Base-by-base conservation (phyloP, 2,888 invertebrate species). In the Seira sanloemensis region DNA sequence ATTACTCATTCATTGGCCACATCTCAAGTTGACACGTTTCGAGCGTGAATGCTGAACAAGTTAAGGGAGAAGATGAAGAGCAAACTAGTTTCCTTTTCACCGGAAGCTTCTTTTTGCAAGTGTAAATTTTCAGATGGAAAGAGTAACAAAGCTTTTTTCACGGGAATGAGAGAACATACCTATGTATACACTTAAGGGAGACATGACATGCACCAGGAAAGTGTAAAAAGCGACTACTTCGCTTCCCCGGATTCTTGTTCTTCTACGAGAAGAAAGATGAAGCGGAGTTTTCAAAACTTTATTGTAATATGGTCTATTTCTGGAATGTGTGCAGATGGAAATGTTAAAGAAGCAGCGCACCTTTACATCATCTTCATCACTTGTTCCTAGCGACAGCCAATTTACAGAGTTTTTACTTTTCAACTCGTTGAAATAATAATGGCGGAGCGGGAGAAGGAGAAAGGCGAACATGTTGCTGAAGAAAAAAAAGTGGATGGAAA, bases 201-300 rank as follows among this genome's bases (percentile, higher is more conserved):
- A 71, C 65, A 72, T 73, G 73, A 79, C 72, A 79, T 73, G 73
- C n/a, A n/a, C n/a, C n/a, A n/a, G n/a, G n/a, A n/a, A n/a, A n/a
- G n/a, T n/a, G n/a, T n/a, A n/a, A 73, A 73, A 37, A 37, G 46
- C 24, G 58, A 66, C 72, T 72, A 78, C 73, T 79, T 79, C 65
- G 69, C n/a, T n/a, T n/a, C n/a, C n/a, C n/a, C n/a, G n/a, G n/a
- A n/a, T n/a, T n/a, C 58, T 77, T 58, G 66, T 69, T 77, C 69
- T 69, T 67, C 19, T 75, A 46, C 50, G 9, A 18, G 62, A n/a
- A n/a, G n/a, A n/a, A n/a, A n/a, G n/a, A n/a, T n/a, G n/a, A n/a
- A n/a, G n/a, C n/a, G n/a, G n/a, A n/a, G n/a, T n/a, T n/a, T n/a
- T n/a, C n/a, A n/a, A n/a, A n/a, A n/a, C n/a, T n/a, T n/a, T n/a